phyloP scores from a whole-genome alignment of 2,797 vertebrate species.

The Gouania willdenowi region DNA sequence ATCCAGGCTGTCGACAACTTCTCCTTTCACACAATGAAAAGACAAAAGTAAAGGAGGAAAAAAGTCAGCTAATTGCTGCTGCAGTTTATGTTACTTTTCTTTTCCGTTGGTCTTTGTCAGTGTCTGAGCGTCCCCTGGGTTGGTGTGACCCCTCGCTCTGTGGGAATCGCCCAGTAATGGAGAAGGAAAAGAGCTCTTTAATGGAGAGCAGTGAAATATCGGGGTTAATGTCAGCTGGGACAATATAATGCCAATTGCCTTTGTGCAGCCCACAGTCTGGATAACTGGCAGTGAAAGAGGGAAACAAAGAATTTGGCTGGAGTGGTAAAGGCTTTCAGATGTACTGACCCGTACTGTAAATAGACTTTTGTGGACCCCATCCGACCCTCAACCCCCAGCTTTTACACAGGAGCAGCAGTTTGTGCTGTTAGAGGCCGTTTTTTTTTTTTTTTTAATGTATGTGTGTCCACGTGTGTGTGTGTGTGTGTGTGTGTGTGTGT shows the following conservation, averaged over 20 bases:
- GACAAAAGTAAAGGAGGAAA: conserved; percentile 35
- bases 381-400: conserved; percentile 31
- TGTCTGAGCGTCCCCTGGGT: conserved; percentile 35
- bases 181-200: conserved; percentile 61
- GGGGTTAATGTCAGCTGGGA: conserved; percentile 68
- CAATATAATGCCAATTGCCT: conserved; percentile 71
- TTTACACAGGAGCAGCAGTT: conserved; percentile 59
- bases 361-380: conserved; percentile 65
- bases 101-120: conserved; percentile 27
- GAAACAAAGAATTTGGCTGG: conserved; percentile 77
- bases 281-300: conserved; percentile 67
- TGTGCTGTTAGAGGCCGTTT: conserved; percentile 62
- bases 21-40: conserved; percentile 26
- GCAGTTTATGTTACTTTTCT: conserved; percentile 45
- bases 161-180: conserved; percentile 61
- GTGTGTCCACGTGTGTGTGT: conserved; percentile 6
- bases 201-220: conserved; percentile 70
- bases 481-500: conserved; percentile 15
- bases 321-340: conserved; percentile 79
- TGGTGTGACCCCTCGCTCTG: conserved; percentile 47
- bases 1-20: conserved; percentile 15
- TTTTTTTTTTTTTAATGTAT: conserved; percentile 13
- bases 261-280: conserved; percentile 62
- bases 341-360: conserved; percentile 81
- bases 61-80: conserved; percentile 48